These are phyloP conservation scores for Caenorhabditis virilis DNA, from an alignment of 2,888 invertebrate species.

Conservation along the genomic window DNA sequence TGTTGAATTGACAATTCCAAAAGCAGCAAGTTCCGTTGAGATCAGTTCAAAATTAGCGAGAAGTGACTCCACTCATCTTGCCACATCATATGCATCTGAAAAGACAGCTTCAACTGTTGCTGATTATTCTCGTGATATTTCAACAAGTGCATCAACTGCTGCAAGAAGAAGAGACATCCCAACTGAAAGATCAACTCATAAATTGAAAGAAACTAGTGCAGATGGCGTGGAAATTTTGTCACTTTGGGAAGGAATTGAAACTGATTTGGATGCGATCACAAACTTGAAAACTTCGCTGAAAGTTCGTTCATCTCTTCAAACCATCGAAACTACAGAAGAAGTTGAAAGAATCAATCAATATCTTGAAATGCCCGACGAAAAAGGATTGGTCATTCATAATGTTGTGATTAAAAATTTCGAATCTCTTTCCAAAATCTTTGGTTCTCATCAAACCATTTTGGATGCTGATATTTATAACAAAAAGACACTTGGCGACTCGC, in stretches of 20 bases:
- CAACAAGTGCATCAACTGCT: conserved; percentile 17
- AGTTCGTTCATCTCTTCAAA: conserved; percentile 42
- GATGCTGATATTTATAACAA: neutral
- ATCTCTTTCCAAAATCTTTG: neutral
- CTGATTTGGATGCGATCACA: conserved; percentile 58
- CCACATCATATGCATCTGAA: conserved; percentile 25
- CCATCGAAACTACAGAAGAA: conserved; percentile 51
- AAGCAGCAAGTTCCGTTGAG: conserved; percentile 9
- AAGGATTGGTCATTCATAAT: neutral
- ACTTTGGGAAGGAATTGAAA: conserved; percentile 57
- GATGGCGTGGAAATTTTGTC: conserved; percentile 57
- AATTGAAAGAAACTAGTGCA: conserved; percentile 40
- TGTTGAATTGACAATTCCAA: conserved; percentile 41
- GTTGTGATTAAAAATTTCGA: neutral
- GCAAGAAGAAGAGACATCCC: conserved; percentile 23
- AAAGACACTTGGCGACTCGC: neutral
- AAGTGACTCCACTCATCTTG: conserved; percentile 30
- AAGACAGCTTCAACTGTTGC: conserved; percentile 29
- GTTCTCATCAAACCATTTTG: neutral
- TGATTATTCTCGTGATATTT: conserved; percentile 23
- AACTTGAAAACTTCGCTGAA: conserved; percentile 31
- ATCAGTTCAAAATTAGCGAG: conserved; percentile 20
- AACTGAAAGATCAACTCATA: conserved; percentile 19
- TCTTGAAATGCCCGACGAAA: conserved; percentile 37
- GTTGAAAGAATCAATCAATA: conserved; percentile 40